A percentile compares a stretch with the other conserved stretches of the same genome.
Evolutionary conservation across 1,140 invertebrate species (phyloP).

Genomic region (Aphis gossypii): DNA sequence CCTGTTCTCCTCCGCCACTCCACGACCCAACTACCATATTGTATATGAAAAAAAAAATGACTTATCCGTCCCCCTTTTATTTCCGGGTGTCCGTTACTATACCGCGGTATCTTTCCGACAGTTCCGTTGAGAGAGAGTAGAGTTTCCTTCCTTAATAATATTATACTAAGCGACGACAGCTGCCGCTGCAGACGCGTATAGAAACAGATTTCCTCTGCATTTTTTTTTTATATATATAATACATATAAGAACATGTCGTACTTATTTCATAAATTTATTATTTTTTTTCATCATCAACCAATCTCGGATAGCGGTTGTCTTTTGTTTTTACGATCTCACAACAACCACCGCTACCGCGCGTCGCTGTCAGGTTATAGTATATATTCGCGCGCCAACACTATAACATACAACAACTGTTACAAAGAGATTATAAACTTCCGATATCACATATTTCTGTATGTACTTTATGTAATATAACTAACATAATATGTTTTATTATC

Average conservation of each 20-base stretch:
- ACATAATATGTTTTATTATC: background rate
- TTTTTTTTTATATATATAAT: background rate
- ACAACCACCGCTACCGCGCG: background rate
- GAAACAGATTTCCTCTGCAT: background rate
- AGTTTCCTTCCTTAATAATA: background rate
- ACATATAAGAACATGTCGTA: background rate
- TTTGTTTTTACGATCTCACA: background rate
- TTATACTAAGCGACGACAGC: conserved; percentile 8
- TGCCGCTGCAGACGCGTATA: too few relatives aligned
- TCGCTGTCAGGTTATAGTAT: background rate
- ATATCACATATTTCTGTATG: background rate
- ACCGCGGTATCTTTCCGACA: background rate
- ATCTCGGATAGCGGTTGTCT: background rate
- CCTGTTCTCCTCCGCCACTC: too few relatives aligned
- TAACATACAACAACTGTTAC: background rate
- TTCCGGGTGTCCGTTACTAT: conserved; percentile 11
- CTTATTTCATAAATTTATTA: conserved; percentile 20
- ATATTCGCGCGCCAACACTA: background rate
- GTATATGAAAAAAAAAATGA: background rate
- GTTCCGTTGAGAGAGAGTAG: background rate
- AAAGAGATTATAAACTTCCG: background rate
- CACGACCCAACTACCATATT: background rate
- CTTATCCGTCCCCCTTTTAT: background rate
- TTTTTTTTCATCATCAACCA: background rate
- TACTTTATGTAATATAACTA: background rate